A percentile compares a stretch with the other conserved stretches of the same genome.
These are phyloP conservation scores for Etia nguti DNA, from an alignment of 2,113 vertebrate genomes.

Conservation along the genomic window DNA sequence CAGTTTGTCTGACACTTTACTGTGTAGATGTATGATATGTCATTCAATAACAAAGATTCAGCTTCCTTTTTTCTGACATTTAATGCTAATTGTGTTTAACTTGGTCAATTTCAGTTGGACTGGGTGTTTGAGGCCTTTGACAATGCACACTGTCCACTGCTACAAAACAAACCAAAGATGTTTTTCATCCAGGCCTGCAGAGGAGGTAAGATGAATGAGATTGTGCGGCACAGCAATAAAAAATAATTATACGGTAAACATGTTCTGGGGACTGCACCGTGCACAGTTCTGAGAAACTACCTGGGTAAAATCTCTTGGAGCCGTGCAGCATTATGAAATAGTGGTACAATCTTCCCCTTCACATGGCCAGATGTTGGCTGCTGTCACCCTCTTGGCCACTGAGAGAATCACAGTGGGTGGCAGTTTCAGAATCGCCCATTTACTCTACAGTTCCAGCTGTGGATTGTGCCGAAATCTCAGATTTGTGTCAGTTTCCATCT, in stretches of 20 bases:
- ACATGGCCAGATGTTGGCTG: not conserved
- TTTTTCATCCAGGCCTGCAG: slow-evolving; percentile 98
- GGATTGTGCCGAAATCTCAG: not conserved
- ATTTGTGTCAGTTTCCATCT: not conserved
- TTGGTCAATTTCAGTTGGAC: slow-evolving; percentile 77
- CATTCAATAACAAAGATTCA: not conserved
- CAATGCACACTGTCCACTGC: slow-evolving; percentile 86
- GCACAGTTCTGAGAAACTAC: not conserved
- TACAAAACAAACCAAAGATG: slow-evolving; percentile 99
- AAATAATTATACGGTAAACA: not conserved
- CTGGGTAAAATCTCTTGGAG: not conserved
- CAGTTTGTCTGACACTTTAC: slow-evolving; percentile 7
- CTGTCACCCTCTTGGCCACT: not conserved
- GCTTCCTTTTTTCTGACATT: not conserved
- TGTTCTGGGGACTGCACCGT: not conserved
- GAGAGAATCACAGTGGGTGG: not conserved
- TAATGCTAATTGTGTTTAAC: not conserved
- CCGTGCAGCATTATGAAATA: not conserved
- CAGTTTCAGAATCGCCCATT: not conserved
- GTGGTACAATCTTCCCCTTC: not conserved
- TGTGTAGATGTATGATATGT: not conserved
- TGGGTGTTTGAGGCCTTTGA: slow-evolving; percentile 88
- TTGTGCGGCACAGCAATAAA: not conserved
- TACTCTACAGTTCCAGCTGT: not conserved
- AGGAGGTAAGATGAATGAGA: slow-evolving; percentile 79